Percentiles rank a stretch among this genome's conserved stretches.
Evolutionary conservation across 1,140 invertebrate species (phyloP).

Genomic region (Drosophila equinoxialis): DNA sequence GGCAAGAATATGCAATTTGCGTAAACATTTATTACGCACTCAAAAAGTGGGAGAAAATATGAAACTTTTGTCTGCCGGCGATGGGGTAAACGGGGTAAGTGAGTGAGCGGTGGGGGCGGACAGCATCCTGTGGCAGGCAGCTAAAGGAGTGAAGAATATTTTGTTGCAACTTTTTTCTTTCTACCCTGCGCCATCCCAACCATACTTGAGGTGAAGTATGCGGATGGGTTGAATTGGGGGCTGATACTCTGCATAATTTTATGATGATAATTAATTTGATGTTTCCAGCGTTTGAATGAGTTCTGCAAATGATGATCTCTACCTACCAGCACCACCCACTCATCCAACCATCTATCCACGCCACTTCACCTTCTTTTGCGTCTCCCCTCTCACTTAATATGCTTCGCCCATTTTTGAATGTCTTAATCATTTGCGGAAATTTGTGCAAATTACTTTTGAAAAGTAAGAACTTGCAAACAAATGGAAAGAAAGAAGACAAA

Average conservation of each 20-base stretch:
- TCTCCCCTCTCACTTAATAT: background rate
- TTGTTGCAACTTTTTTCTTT: slow-evolving; percentile 35
- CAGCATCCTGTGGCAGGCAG: background rate
- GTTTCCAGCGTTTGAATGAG: slow-evolving; percentile 32
- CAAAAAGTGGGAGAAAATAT: slow-evolving; percentile 29
- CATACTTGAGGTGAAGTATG: background rate
- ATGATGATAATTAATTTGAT: slow-evolving; percentile 73
- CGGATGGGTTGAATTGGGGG: no score
- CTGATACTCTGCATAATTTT: slow-evolving; percentile 64
- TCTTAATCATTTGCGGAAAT: slow-evolving; percentile 52
- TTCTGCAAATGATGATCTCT: slow-evolving; percentile 28
- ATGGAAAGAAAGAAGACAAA: background rate
- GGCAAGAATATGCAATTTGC: slow-evolving; percentile 56
- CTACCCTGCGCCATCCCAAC: background rate
- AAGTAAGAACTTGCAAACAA: slow-evolving; percentile 3
- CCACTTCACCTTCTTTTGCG: slow-evolving; percentile 10
- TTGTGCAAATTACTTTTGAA: slow-evolving; percentile 43
- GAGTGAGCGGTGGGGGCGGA: no score
- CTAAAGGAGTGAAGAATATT: slow-evolving; percentile 33
- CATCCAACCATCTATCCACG: background rate
- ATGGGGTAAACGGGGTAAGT: background rate
- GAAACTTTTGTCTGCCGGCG: slow-evolving; percentile 50
- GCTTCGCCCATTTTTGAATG: background rate
- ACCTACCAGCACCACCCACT: no score
- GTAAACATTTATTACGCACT: slow-evolving; percentile 75